A percentile compares a stretch with the other conserved stretches of the same genome.
phyloP scores from a whole-genome alignment of 2,113 vertebrate genomes.

The Mesocricetus auratus region DNA sequence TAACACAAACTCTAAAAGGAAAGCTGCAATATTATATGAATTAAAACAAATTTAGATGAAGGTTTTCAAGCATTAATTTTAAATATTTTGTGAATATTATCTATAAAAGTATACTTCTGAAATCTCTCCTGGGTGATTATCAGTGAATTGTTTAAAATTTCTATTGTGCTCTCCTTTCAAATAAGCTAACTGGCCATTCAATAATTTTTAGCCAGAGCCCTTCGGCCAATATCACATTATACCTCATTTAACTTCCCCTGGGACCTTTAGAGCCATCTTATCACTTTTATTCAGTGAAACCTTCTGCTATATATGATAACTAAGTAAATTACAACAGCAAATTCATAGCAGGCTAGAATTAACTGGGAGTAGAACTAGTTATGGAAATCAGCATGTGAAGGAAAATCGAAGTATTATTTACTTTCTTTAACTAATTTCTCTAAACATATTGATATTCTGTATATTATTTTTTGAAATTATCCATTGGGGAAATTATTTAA shows the following conservation, averaged over 20 bases:
- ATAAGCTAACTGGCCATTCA: conserved; percentile 53
- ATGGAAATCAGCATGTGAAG: conserved; percentile 38
- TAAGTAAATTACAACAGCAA: conserved; percentile 63
- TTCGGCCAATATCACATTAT: conserved; percentile 69
- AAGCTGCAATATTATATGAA: conserved; percentile 68
- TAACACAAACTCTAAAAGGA: conserved; percentile 69
- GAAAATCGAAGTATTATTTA: conserved; percentile 25
- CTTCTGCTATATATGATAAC: conserved; percentile 62
- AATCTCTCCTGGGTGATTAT: conserved; percentile 70
- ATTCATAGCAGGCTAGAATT: conserved; percentile 49
- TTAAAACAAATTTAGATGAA: conserved; percentile 73
- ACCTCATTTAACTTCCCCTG: conserved; percentile 64
- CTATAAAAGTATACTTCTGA: conserved; percentile 75
- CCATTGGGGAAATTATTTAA: conserved; percentile 22
- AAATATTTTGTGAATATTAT: conserved; percentile 72
- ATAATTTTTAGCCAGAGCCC: conserved; percentile 64
- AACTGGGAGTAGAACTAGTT: conserved; percentile 24
- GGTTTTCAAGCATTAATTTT: conserved; percentile 76
- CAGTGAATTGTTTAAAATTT: conserved; percentile 72
- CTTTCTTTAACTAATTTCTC: conserved; percentile 42
- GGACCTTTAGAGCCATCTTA: conserved; percentile 66
- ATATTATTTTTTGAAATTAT: background rate
- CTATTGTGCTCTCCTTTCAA: conserved; percentile 58
- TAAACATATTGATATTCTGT: background rate
- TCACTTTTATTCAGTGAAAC: conserved; percentile 58